These are phyloP conservation scores for Puntigrus tetrazona DNA, from an alignment of 2,113 vertebrate species.

Conservation along the genomic window DNA sequence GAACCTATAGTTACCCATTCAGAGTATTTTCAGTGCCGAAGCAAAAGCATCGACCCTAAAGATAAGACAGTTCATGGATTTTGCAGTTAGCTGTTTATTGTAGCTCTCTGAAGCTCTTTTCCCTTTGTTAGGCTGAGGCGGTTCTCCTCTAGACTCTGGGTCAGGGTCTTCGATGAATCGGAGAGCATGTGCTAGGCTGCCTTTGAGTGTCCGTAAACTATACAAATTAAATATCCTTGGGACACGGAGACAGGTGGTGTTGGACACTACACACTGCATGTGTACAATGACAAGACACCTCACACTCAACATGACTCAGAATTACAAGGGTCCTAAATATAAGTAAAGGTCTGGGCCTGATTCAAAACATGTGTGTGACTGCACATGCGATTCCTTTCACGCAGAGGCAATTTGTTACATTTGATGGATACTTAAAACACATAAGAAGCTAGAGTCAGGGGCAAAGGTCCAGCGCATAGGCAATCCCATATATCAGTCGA, in stretches of 20 bases:
- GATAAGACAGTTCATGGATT: not conserved
- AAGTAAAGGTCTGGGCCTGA: not conserved
- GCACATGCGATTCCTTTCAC: slow-evolving; percentile 12
- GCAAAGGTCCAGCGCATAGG: not conserved
- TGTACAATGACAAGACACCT: not conserved
- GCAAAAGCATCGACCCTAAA: slow-evolving; percentile 29
- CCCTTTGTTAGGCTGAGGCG: not conserved
- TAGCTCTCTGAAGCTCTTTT: not conserved
- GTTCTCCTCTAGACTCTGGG: slow-evolving; percentile 23
- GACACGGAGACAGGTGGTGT: slow-evolving; percentile 33
- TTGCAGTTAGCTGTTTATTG: slow-evolving; percentile 47
- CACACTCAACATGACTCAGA: slow-evolving; percentile 14
- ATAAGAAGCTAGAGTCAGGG: not conserved
- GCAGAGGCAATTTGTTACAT: slow-evolving; percentile 25
- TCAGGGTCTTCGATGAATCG: not conserved
- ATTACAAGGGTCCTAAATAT: not conserved
- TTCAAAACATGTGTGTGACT: slow-evolving; percentile 15
- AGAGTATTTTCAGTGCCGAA: slow-evolving; percentile 6
- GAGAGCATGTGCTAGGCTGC: not conserved
- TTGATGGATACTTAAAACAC: not conserved
- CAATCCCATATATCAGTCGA: not conserved
- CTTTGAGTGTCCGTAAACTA: not conserved
- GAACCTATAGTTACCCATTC: slow-evolving; percentile 30
- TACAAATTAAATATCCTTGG: not conserved
- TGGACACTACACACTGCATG: slow-evolving; percentile 31